These are phyloP conservation scores for Ispidina lecontei DNA, from an alignment of 2,797 vertebrate species.

Conservation along the genomic window DNA sequence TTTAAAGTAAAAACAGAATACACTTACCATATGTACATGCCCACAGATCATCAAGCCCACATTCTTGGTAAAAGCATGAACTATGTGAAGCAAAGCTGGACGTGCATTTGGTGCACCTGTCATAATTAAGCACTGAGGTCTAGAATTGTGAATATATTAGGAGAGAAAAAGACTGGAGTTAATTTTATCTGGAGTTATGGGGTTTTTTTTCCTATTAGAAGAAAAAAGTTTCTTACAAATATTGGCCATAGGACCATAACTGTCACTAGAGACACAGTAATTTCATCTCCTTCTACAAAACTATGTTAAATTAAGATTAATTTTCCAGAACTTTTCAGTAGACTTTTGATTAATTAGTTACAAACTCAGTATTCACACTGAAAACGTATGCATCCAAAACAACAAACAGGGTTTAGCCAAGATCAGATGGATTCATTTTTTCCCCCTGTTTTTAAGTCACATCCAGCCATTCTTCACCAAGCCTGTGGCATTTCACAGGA, in stretches of 20 bases:
- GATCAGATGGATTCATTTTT: background rate
- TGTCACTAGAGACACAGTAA: background rate
- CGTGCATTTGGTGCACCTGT: constrained; percentile 93
- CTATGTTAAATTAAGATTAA: background rate
- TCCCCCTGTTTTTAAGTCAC: background rate
- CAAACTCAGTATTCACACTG: background rate
- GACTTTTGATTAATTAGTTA: background rate
- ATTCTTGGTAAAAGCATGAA: constrained; percentile 96
- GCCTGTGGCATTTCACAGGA: too few species aligned
- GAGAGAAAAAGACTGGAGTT: background rate
- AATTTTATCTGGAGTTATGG: background rate
- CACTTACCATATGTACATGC: constrained; percentile 90
- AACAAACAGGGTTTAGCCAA: background rate
- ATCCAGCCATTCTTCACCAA: background rate
- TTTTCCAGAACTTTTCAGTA: background rate
- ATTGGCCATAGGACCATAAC: background rate
- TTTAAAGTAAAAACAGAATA: background rate
- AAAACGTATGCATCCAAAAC: background rate
- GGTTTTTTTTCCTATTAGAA: background rate
- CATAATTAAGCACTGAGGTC: constrained; percentile 98
- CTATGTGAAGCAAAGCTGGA: constrained; percentile 93
- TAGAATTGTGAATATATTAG: constrained; percentile 56
- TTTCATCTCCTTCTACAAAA: background rate
- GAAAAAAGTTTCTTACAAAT: background rate
- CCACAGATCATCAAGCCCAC: constrained; percentile 97